Evolutionary conservation across 1,140 invertebrate species (phyloP).

Genomic region (Drosophila rufa): DNA sequence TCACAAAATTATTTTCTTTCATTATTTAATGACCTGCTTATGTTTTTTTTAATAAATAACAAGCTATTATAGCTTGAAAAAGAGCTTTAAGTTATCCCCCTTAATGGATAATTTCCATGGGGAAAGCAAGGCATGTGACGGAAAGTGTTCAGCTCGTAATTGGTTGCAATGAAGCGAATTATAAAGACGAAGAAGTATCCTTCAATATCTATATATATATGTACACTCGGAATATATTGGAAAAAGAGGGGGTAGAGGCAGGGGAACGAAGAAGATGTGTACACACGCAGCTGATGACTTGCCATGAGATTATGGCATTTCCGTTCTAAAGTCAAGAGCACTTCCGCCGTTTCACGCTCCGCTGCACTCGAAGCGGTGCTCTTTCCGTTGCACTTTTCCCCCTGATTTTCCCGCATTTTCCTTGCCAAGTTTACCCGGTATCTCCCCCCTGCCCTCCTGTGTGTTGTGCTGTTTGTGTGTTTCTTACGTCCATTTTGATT

Average conservation of each 20-base stretch:
- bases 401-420: constrained; percentile 9
- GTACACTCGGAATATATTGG: background rate
- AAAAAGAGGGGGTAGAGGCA: background rate
- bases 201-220: constrained; percentile 3
- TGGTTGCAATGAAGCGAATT: constrained; percentile 46
- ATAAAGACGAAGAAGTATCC: constrained; percentile 7
- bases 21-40: no score
- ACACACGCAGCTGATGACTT: background rate
- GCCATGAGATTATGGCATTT: constrained; percentile 50
- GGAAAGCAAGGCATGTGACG: constrained; percentile 51
- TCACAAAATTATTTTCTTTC: no score
- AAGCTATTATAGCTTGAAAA: no score
- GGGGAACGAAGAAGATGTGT: background rate
- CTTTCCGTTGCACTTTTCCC: constrained; percentile 24
- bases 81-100: background rate
- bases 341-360: constrained; percentile 44
- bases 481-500: background rate
- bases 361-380: constrained; percentile 15
- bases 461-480: no score
- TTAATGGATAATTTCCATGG: background rate
- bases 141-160: constrained; percentile 27
- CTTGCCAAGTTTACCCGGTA: no score
- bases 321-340: constrained; percentile 51
- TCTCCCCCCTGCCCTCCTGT: no score
- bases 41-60: no score